A percentile compares a stretch with the other conserved stretches of the same genome.
phyloP scores from a whole-genome alignment of 2,888 invertebrate species.

The Apoda limacodes region DNA sequence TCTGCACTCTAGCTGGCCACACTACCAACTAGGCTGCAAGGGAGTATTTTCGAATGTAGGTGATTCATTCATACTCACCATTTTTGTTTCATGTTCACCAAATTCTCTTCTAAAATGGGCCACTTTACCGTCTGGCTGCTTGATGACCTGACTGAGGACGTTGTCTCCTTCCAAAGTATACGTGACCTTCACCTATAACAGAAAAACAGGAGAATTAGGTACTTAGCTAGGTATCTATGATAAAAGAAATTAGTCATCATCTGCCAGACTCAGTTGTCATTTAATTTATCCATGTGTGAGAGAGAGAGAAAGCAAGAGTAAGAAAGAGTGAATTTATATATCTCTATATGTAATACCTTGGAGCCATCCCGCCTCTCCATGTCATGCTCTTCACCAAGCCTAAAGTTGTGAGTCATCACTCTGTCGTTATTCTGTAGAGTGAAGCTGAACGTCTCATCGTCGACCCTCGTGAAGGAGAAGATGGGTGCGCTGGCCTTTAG shows the following conservation, averaged over 20 bases:
- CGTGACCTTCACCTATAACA: slow-evolving; percentile 33
- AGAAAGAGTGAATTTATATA: too few species aligned
- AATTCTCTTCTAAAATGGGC: slow-evolving; percentile 41
- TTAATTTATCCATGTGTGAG: too few species aligned
- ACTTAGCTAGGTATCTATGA: too few species aligned
- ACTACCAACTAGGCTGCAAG: too few species aligned
- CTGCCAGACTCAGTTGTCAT: too few species aligned
- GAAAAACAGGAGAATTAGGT: too few species aligned
- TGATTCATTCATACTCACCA: slow-evolving; percentile 27
- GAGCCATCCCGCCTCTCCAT: slow-evolving; percentile 36
- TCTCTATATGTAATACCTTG: slow-evolving; percentile 34
- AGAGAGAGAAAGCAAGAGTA: too few species aligned
- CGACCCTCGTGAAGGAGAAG: slow-evolving; percentile 36
- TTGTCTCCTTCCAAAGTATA: slow-evolving; percentile 41
- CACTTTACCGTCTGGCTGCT: slow-evolving; percentile 32
- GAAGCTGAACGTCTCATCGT: slow-evolving; percentile 29
- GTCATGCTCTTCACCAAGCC: slow-evolving; percentile 36
- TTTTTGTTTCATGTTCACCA: slow-evolving; percentile 33
- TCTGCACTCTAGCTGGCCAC: too few species aligned
- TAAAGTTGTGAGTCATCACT: slow-evolving; percentile 26
- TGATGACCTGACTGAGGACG: slow-evolving; percentile 37
- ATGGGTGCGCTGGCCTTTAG: slow-evolving; percentile 30
- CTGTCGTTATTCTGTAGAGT: slow-evolving; percentile 26
- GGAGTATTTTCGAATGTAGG: background rate
- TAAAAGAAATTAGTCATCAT: too few species aligned